Base-by-base conservation (phyloP, 2,888 invertebrate genomes). In the Sinotaia quadrata region DNA sequence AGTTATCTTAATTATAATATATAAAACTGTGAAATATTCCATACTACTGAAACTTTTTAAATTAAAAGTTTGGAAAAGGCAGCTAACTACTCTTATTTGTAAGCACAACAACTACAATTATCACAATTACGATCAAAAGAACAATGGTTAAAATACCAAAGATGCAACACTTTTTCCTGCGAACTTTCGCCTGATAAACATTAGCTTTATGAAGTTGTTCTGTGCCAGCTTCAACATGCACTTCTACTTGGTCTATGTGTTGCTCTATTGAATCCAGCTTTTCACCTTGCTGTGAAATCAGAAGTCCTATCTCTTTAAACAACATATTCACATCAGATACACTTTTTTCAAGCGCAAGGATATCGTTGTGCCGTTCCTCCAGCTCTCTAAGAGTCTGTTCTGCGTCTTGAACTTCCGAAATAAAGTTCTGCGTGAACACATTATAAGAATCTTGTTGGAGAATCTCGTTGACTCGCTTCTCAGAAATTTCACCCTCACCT, bases 231-330 rank as follows among this genome's bases (percentile, higher is more conserved):
- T 75, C 75, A 2, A 84, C 80, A 63, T 76, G 70, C 7, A 51
- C 69, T 3, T 66, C 62, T 7, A 83, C 78, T 2, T 74, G 58
- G 12, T 75, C 71, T 8, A 83, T 71, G 47, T 78, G 75, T 36
- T 67, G 65, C 62, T 83, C 82, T 52, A 84, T 81, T n/a, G 71
- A 79, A 60, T 78, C 76, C 59, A 84, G 65, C 37, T 71, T 78
- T 69, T 83, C 82, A n/a, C 84, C 82, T 71, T 84, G 84, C 44
- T 75, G 76, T 37, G 76, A 69, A 24, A 84, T 78, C 37, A 84
- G 54, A 18, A 77, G 71, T 71, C 80, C 80, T 54, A 84, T 75
- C 34, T 82, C 84, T 51, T 79, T 81, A 63, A 83, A 84, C 33
- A 84, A 65, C 21, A 70, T 62, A 68, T 84, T 82, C 4, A 84